A percentile compares a stretch with the other conserved stretches of the same genome.
These are phyloP conservation scores for Thamnophis elegans DNA, from an alignment of 2,797 vertebrate genomes.

Conservation along the genomic window DNA sequence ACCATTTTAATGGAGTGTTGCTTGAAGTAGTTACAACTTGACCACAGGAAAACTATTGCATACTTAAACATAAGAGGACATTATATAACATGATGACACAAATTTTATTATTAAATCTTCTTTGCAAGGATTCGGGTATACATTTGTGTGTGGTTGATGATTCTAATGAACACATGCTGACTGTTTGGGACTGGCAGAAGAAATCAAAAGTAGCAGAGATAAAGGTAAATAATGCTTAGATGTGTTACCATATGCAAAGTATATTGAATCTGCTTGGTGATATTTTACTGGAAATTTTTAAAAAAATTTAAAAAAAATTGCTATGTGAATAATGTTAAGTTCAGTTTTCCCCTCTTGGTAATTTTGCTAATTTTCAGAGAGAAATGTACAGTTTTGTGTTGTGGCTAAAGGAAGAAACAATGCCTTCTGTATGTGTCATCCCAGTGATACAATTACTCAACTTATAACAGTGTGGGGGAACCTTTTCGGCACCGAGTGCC, in stretches of 20 bases:
- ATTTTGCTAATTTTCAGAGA: not conserved
- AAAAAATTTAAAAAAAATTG: not conserved
- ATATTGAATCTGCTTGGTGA: not conserved
- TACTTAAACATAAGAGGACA: not conserved
- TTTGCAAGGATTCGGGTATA: constrained; percentile 86
- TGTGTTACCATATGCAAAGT: not conserved
- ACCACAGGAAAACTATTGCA: not conserved
- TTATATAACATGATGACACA: not conserved
- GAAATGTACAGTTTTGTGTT: not conserved
- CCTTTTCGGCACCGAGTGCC: too few relatives aligned
- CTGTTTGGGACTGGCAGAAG: constrained; percentile 97
- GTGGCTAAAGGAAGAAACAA: not conserved
- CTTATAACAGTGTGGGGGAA: not conserved
- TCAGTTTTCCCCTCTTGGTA: not conserved
- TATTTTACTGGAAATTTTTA: not conserved
- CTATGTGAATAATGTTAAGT: not conserved
- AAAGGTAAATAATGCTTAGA: constrained; percentile 78
- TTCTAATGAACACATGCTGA: constrained; percentile 97
- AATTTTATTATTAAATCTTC: constrained; percentile 23
- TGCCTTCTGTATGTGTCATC: not conserved
- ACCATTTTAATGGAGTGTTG: not conserved
- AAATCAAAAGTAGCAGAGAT: constrained; percentile 94
- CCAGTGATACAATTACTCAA: not conserved
- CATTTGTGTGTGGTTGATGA: constrained; percentile 96
- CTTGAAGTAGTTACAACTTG: not conserved